These are phyloP conservation scores for Triplophysa siluroides DNA, from an alignment of 2,113 vertebrate species.

Conservation along the genomic window DNA sequence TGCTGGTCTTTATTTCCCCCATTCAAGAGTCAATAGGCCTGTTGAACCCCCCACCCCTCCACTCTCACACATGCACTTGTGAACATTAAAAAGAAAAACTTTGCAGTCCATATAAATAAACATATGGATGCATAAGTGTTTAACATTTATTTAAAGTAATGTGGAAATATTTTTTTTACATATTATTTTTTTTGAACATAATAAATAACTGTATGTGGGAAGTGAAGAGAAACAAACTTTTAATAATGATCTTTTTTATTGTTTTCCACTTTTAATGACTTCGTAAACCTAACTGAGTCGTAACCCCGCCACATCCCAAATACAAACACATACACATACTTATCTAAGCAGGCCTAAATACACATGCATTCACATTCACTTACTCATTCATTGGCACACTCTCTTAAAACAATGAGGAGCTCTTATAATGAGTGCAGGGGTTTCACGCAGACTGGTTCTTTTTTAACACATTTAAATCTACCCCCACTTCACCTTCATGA, in stretches of 20 bases:
- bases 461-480: constrained; percentile 71
- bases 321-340: constrained; percentile 1
- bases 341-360: constrained; percentile 26
- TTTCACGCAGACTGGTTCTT: constrained; percentile 44
- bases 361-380: constrained; percentile 48
- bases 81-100: constrained; percentile 20
- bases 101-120: not conserved
- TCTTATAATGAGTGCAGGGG: constrained; percentile 33
- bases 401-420: constrained; percentile 50
- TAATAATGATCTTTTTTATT: not conserved
- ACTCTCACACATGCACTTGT: constrained; percentile 33
- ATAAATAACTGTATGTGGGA: too few species aligned
- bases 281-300: not conserved
- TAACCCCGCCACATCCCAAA: not conserved
- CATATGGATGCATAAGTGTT: constrained; percentile 13
- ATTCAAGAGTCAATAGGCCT: constrained; percentile 56
- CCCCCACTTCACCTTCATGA: constrained; percentile 72
- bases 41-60: constrained; percentile 40
- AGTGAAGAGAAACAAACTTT: not conserved
- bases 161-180: not conserved
- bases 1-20: constrained; percentile 58
- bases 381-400: constrained; percentile 39
- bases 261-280: not conserved
- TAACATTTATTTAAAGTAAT: not conserved
- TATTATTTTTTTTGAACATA: too few species aligned